Percentiles rank a stretch among this genome's conserved stretches.
Conservation (phyloP, 2,797 vertebrate genomes). For the Chrosomus eos region DNA sequence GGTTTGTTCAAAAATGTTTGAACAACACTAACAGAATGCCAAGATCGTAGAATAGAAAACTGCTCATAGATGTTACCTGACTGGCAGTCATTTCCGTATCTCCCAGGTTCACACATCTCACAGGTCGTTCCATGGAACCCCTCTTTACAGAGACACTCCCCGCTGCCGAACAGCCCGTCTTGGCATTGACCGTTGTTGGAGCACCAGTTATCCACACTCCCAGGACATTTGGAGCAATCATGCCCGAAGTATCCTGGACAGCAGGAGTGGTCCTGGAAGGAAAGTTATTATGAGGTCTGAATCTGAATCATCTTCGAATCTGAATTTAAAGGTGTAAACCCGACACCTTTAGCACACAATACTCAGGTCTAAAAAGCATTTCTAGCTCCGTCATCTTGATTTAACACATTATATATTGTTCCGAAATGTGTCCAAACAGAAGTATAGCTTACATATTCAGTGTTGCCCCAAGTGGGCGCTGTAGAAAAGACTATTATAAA, state of each 20-base stretch:
- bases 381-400: background rate
- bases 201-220: conserved; percentile 84
- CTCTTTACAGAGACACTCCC: conserved; percentile 90
- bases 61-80: conserved; percentile 74
- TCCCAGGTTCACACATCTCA: conserved; percentile 92
- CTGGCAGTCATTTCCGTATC: conserved; percentile 86
- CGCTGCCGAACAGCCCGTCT: conserved; percentile 83
- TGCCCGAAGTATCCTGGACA: conserved; percentile 91
- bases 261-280: conserved; percentile 81
- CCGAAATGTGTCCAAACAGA: background rate
- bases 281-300: background rate
- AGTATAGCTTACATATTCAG: background rate
- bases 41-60: background rate
- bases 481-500: background rate
- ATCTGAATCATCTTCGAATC: background rate
- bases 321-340: background rate
- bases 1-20: background rate
- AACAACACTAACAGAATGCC: background rate
- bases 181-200: conserved; percentile 88
- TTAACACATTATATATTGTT: background rate
- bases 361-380: background rate
- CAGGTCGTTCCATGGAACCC: conserved; percentile 94
- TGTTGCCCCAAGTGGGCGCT: background rate
- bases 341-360: background rate
- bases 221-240: conserved; percentile 90